A percentile compares a stretch with the other conserved stretches of the same genome.
phyloP scores from a whole-genome alignment of 2,888 invertebrate species.

The Physocephala rufipes region DNA sequence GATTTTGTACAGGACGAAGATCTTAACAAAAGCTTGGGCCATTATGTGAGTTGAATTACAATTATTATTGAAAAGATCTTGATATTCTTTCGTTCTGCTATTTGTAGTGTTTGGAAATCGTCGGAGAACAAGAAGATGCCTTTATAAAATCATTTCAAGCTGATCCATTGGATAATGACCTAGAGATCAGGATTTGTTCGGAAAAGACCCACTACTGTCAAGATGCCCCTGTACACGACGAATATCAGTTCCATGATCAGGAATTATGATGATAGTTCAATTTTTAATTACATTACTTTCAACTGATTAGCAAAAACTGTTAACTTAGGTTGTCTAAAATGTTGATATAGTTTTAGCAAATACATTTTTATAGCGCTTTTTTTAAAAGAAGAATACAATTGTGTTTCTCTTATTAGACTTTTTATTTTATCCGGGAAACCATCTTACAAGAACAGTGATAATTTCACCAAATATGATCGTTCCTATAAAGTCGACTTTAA shows the following conservation, averaged over 20 bases:
- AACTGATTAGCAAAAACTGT: not conserved
- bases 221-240: conserved; percentile 61
- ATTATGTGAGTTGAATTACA: conserved; percentile 74
- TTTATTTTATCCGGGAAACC: conserved; percentile 16
- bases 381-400: conserved; percentile 1
- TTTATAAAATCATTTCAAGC: conserved; percentile 62
- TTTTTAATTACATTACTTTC: not conserved
- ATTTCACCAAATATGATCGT: conserved; percentile 26
- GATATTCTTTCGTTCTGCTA: not conserved
- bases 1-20: conserved; percentile 87
- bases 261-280: conserved; percentile 59
- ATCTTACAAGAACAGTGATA: conserved; percentile 38
- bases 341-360: conserved; percentile 14
- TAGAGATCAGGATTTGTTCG: conserved; percentile 69
- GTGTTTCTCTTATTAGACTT: conserved; percentile 14
- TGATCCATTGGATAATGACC: conserved; percentile 60
- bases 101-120: conserved; percentile 59
- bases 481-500: conserved; percentile 48
- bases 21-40: conserved; percentile 84
- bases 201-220: conserved; percentile 67
- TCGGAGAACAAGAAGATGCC: conserved; percentile 62
- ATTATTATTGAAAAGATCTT: no score
- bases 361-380: conserved; percentile 21
- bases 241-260: conserved; percentile 59
- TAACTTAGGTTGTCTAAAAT: not conserved